phyloP scores from a whole-genome alignment of 2,888 invertebrate genomes.

The Cephonodes hylas region DNA sequence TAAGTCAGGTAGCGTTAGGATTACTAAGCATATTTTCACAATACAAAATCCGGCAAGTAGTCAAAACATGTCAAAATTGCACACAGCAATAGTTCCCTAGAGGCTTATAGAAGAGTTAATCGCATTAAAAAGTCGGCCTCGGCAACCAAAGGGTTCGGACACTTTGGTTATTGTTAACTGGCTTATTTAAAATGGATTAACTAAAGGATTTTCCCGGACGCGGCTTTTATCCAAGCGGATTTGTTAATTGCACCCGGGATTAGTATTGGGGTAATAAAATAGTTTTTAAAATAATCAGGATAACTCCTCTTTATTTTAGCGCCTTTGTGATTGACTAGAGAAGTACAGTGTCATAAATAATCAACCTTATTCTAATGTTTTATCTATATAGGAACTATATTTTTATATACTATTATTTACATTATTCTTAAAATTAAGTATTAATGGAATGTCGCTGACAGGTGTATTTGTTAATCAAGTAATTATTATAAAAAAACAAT shows the following conservation, averaged over 20 bases:
- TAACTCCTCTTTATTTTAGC: slow-evolving; percentile 67
- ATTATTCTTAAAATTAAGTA: slow-evolving; percentile 16
- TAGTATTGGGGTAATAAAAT: slow-evolving; percentile 19
- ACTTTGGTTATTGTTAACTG: slow-evolving; percentile 40
- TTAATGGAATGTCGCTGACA: not conserved
- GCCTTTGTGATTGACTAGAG: slow-evolving; percentile 68
- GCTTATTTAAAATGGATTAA: slow-evolving; percentile 33
- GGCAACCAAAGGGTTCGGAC: slow-evolving; percentile 55
- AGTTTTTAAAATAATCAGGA: slow-evolving; percentile 38
- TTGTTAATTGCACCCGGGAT: not conserved
- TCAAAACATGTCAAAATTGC: slow-evolving; percentile 73
- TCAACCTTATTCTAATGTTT: slow-evolving; percentile 46
- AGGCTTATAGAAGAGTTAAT: slow-evolving; percentile 37
- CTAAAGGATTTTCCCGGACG: slow-evolving; percentile 8
- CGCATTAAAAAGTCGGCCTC: slow-evolving; percentile 48
- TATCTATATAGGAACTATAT: slow-evolving; percentile 54
- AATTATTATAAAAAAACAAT: not conserved
- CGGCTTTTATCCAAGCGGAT: slow-evolving; percentile 7
- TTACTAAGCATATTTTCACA: slow-evolving; percentile 55
- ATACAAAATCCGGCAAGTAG: slow-evolving; percentile 53
- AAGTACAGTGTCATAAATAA: slow-evolving; percentile 66
- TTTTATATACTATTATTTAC: slow-evolving; percentile 35
- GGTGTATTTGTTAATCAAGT: not conserved
- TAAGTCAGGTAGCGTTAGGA: slow-evolving; percentile 59
- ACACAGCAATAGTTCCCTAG: slow-evolving; percentile 59